phyloP scores from a whole-genome alignment of 2,797 vertebrate species.

The Pitangus sulphuratus region DNA sequence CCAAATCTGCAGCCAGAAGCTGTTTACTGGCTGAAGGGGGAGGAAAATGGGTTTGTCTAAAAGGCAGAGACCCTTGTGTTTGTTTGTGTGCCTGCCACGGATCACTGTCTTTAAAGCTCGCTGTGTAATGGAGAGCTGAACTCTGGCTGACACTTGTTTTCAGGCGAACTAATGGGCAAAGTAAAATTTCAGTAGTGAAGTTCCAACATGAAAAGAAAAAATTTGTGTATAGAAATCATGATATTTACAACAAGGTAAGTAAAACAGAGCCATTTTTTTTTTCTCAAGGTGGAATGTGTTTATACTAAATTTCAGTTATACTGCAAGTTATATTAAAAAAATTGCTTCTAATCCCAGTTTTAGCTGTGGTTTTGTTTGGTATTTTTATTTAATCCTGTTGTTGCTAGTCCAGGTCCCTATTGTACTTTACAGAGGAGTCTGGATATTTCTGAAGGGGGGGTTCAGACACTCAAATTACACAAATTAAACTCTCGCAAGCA shows the following conservation, averaged over 20 bases:
- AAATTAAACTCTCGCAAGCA: background rate
- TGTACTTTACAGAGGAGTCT: background rate
- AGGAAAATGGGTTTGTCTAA: constrained; percentile 19
- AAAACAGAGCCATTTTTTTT: background rate
- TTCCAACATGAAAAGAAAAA: background rate
- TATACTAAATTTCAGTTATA: background rate
- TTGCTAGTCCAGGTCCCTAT: background rate
- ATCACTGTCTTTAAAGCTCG: background rate
- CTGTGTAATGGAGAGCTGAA: background rate
- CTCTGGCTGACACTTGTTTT: background rate
- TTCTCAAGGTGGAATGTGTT: background rate
- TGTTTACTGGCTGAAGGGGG: constrained; percentile 46
- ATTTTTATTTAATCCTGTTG: background rate
- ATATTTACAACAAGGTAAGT: background rate
- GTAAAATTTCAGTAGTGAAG: background rate
- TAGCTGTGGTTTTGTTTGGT: background rate
- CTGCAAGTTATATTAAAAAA: background rate
- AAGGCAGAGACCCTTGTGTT: constrained; percentile 21
- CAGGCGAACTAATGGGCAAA: background rate
- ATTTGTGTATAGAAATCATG: background rate
- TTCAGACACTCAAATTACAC: background rate
- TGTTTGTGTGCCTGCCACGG: background rate
- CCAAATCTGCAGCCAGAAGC: constrained; percentile 56
- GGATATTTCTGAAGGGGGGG: background rate
- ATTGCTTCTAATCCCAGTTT: background rate